Conservation (phyloP, 2,113 vertebrate species). For the Platysternon megacephalum region DNA sequence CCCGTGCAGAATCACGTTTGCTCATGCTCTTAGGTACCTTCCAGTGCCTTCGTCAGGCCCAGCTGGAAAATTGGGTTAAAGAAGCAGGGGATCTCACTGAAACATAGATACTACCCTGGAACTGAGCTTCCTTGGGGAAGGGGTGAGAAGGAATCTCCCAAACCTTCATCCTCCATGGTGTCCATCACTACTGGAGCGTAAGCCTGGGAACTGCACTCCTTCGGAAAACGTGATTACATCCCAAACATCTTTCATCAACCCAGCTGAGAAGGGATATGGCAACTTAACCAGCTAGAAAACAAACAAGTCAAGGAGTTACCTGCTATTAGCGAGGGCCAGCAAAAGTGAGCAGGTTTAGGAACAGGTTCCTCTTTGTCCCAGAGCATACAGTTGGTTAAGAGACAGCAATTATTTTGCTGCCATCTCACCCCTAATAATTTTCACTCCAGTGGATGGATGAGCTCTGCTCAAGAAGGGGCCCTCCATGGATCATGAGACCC, state of each 20-base stretch:
- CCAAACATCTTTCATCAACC: not conserved
- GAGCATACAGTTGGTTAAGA: not conserved
- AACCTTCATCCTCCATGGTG: not conserved
- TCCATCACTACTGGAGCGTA: not conserved
- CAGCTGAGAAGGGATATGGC: not conserved
- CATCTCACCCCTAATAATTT: not conserved
- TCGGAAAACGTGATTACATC: not conserved
- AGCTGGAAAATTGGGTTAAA: slow-evolving; percentile 57
- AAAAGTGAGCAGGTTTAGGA: not conserved
- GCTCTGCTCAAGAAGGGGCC: not conserved
- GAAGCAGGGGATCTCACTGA: slow-evolving; percentile 9
- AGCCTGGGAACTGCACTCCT: no score
- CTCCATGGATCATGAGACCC: not conserved
- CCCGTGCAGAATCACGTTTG: slow-evolving; percentile 43
- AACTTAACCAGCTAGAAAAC: not conserved
- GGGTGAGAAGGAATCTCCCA: not conserved
- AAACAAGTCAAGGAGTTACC: not conserved
- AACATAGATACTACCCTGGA: not conserved
- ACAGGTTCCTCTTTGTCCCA: not conserved
- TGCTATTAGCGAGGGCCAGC: not conserved
- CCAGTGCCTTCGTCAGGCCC: slow-evolving; percentile 21
- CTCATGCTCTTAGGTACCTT: slow-evolving; percentile 6
- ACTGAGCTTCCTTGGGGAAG: not conserved
- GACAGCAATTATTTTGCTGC: not conserved
- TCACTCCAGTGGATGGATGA: not conserved